A percentile compares a stretch with the other conserved stretches of the same genome.
These are phyloP conservation scores for Dyspetes luteomarginatus DNA, from an alignment of 2,888 invertebrate genomes.

Conservation along the genomic window DNA sequence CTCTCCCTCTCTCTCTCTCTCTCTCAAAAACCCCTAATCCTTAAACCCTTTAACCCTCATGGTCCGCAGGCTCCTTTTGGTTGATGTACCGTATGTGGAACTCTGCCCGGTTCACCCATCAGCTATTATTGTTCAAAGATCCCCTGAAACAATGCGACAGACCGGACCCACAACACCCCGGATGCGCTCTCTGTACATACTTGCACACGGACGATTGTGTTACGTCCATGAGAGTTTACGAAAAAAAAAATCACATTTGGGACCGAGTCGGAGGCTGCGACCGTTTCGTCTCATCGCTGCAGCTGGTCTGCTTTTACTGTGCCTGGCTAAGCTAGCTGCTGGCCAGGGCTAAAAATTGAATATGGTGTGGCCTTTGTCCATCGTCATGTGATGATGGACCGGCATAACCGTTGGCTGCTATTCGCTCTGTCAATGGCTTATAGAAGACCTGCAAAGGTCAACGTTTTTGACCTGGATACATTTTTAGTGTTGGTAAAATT, in stretches of 20 bases:
- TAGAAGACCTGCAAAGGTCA: no score
- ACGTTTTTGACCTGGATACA: no score
- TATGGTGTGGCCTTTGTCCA: constrained; percentile 35
- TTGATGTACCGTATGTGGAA: constrained; percentile 58
- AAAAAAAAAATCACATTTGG: constrained; percentile 37
- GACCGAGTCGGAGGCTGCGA: constrained; percentile 71
- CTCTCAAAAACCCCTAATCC: constrained; percentile 73
- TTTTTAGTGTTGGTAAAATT: no score
- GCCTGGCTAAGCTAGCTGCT: constrained; percentile 14
- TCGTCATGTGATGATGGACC: constrained; percentile 24
- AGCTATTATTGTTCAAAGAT: constrained; percentile 77
- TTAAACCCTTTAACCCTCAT: constrained; percentile 74
- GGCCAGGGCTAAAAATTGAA: constrained; percentile 24
- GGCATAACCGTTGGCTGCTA: constrained; percentile 4
- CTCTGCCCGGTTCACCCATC: constrained; percentile 75
- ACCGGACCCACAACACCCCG: constrained; percentile 81
- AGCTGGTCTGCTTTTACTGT: constrained; percentile 50
- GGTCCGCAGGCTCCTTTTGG: constrained; percentile 69
- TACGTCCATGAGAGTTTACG: constrained; percentile 71
- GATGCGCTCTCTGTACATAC: constrained; percentile 72
- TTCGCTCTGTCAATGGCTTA: no score
- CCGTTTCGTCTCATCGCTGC: constrained; percentile 64
- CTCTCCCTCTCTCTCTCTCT: constrained; percentile 17
- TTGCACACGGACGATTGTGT: constrained; percentile 74
- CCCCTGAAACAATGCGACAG: constrained; percentile 78